A percentile compares a stretch with the other conserved stretches of the same genome.
Conservation (phyloP, 2,888 invertebrate species). For the Aphodius sticticus region DNA sequence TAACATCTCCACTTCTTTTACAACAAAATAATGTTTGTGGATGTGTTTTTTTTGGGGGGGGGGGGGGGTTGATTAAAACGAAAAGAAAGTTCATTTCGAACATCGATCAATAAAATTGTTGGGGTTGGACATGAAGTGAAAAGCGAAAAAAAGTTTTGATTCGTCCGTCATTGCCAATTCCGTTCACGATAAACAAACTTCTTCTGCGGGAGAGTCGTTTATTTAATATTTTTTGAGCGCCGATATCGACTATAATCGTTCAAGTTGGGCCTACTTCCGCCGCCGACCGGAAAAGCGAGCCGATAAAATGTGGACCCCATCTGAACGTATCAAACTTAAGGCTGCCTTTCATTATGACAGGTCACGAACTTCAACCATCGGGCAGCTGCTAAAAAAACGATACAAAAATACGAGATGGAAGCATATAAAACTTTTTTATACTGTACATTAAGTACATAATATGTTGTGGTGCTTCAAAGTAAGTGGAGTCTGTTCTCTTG, state of each 20-base stretch:
- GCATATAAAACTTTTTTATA: too few relatives aligned
- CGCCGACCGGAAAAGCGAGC: not conserved
- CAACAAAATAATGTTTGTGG: too few relatives aligned
- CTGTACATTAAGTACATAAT: too few relatives aligned
- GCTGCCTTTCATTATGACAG: not conserved
- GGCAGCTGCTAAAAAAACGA: not conserved
- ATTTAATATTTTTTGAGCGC: not conserved
- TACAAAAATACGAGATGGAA: not conserved
- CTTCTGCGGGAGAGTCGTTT: conserved; percentile 4
- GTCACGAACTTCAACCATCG: not conserved
- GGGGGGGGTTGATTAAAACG: too few relatives aligned
- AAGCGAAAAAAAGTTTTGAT: not conserved
- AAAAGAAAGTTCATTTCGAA: not conserved
- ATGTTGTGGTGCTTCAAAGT: too few relatives aligned
- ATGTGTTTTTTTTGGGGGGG: too few relatives aligned
- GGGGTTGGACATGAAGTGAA: not conserved
- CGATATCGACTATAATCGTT: not conserved
- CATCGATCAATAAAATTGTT: not conserved
- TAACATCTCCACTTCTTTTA: too few relatives aligned
- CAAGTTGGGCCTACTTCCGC: not conserved
- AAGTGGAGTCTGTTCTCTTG: too few relatives aligned
- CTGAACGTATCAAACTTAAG: not conserved
- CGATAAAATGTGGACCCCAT: not conserved
- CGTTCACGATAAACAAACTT: not conserved
- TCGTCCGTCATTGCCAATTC: not conserved